Evolutionary conservation across 2,888 invertebrate species (phyloP).

Genomic region (Teinopalpus imperialis): DNA sequence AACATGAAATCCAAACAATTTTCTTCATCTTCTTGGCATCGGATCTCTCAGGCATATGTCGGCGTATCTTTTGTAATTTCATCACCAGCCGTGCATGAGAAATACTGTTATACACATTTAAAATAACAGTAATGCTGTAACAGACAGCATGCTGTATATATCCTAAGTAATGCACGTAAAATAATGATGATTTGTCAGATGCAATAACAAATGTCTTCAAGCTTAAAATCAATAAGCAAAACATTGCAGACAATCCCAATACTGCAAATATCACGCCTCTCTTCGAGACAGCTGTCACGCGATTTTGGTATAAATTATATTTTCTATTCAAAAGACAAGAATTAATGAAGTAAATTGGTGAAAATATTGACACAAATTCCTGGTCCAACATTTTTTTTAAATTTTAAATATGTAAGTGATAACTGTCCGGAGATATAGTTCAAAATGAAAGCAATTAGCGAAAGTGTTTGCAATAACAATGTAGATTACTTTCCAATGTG

Average conservation of each 20-base stretch:
- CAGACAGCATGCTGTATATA: not conserved
- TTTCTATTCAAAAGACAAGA: not conserved
- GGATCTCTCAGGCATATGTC: not conserved
- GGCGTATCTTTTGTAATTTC: not conserved
- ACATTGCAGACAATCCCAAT: not conserved
- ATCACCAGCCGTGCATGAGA: not conserved
- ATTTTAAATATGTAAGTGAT: no score
- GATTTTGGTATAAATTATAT: not conserved
- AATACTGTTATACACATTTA: not conserved
- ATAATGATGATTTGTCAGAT: not conserved
- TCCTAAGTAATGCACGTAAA: not conserved
- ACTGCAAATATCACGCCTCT: not conserved
- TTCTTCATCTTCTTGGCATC: not conserved
- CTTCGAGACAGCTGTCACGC: not conserved
- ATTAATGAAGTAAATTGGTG: not conserved
- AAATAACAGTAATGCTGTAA: not conserved
- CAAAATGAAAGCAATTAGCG: no score
- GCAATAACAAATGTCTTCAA: not conserved
- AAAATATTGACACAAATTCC: not conserved
- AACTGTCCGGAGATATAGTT: no score
- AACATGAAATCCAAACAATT: not conserved
- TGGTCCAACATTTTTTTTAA: conserved; percentile 1
- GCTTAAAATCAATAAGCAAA: not conserved
- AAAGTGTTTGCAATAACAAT: no score
- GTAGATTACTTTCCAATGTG: no score